Evolutionary conservation across 2,113 vertebrate species (phyloP).

Genomic region (Sinocyclocheilus anophthalmus): DNA sequence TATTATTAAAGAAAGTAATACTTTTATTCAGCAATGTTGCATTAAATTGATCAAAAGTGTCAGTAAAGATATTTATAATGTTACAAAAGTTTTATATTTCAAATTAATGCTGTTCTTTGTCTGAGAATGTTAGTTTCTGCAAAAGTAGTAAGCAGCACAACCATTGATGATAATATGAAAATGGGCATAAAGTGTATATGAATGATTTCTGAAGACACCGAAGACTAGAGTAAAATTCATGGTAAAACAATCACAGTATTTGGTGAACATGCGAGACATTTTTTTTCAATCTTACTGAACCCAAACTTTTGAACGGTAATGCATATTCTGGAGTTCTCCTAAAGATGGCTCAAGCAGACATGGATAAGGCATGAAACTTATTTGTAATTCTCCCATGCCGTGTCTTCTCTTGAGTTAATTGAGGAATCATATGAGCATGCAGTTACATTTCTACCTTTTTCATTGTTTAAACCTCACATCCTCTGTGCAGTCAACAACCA

Average conservation of each 20-base stretch:
- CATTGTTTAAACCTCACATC: slow-evolving; percentile 39
- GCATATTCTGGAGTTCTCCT: neutral
- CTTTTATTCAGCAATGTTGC: neutral
- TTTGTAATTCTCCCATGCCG: neutral
- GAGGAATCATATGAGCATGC: neutral
- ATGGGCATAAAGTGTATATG: neutral
- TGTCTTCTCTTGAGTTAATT: neutral
- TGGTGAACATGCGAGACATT: neutral
- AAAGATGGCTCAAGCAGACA: neutral
- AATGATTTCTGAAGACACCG: neutral
- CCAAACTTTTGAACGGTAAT: neutral
- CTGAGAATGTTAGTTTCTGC: neutral
- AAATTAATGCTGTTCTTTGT: neutral
- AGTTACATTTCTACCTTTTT: neutral
- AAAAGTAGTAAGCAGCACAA: neutral
- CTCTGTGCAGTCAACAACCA: slow-evolving; percentile 51
- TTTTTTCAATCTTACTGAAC: neutral
- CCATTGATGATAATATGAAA: neutral
- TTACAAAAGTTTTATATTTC: too few relatives aligned
- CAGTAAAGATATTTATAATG: too few relatives aligned
- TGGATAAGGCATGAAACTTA: neutral
- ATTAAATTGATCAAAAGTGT: neutral
- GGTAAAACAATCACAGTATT: neutral
- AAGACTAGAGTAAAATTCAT: neutral
- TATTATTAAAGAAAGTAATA: neutral